Evolutionary conservation across 1,140 invertebrate genomes (phyloP).

Genomic region (Argopecten irradians): DNA sequence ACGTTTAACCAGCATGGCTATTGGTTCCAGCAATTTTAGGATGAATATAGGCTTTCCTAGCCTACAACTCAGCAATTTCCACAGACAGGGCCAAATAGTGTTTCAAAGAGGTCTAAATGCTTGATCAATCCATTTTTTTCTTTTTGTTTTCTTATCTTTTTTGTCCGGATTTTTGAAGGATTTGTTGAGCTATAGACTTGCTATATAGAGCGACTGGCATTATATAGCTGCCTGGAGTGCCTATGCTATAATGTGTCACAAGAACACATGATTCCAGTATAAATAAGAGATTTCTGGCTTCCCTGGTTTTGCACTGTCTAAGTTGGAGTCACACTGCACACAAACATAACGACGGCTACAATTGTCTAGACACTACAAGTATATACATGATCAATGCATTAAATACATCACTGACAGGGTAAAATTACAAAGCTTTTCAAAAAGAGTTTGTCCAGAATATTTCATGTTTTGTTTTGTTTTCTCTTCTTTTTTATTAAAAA

Average conservation of each 20-base stretch:
- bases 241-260: not conserved
- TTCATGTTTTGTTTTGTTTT: not conserved
- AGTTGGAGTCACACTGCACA: conserved; percentile 34
- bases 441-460: not conserved
- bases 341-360: conserved; percentile 33
- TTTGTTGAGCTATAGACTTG: not conserved
- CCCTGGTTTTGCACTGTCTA: conserved; percentile 53
- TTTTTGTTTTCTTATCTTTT: too few relatives aligned
- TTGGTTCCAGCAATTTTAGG: not conserved
- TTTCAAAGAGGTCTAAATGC: not conserved
- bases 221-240: not conserved
- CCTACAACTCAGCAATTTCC: not conserved
- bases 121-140: not conserved
- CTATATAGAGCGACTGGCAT: not conserved
- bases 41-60: not conserved
- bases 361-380: conserved; percentile 29
- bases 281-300: conserved; percentile 36
- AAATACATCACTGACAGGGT: not conserved
- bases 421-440: not conserved
- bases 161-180: not conserved
- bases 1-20: not conserved
- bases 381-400: not conserved
- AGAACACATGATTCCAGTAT: conserved; percentile 16
- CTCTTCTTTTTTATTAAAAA: not conserved
- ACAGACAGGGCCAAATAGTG: not conserved